These are phyloP conservation scores for Pollachius pollachius DNA, from an alignment of 2,113 vertebrate genomes.

Conservation along the genomic window DNA sequence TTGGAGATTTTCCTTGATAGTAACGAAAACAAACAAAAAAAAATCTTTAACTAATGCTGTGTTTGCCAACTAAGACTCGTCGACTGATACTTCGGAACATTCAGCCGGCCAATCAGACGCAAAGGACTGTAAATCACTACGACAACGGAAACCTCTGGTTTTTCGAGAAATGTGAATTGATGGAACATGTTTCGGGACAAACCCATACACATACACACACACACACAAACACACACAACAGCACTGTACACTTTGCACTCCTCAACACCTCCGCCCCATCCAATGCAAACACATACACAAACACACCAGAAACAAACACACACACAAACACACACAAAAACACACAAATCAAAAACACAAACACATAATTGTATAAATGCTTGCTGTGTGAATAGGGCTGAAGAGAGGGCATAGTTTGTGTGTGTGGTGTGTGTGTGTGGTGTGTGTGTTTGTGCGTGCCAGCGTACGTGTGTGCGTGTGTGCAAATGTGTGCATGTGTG, in stretches of 20 bases:
- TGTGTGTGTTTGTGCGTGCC: constrained; percentile 20
- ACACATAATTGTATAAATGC: constrained; percentile 23
- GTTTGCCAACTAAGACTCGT: constrained; percentile 21
- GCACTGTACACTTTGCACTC: constrained; percentile 50
- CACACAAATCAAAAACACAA: not conserved
- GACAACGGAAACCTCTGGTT: not conserved
- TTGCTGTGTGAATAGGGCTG: constrained; percentile 58
- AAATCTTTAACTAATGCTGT: constrained; percentile 22
- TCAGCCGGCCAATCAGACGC: constrained; percentile 53
- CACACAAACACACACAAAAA: constrained; percentile 35
- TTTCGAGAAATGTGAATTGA: constrained; percentile 47
- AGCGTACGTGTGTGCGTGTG: constrained; percentile 31
- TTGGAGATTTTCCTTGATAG: constrained; percentile 36
- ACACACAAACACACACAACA: constrained; percentile 23
- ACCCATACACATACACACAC: constrained; percentile 9
- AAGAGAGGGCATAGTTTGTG: not conserved
- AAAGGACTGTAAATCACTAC: constrained; percentile 34
- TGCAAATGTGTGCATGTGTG: constrained; percentile 26
- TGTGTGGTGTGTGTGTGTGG: constrained; percentile 1
- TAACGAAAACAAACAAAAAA: constrained; percentile 1
- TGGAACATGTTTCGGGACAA: constrained; percentile 36
- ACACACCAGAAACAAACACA: not conserved
- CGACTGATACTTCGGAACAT: constrained; percentile 38
- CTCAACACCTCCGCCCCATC: not conserved
- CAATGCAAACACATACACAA: not conserved